Base-by-base conservation (phyloP, 2,888 invertebrate genomes). In the Julus scandinavius region DNA sequence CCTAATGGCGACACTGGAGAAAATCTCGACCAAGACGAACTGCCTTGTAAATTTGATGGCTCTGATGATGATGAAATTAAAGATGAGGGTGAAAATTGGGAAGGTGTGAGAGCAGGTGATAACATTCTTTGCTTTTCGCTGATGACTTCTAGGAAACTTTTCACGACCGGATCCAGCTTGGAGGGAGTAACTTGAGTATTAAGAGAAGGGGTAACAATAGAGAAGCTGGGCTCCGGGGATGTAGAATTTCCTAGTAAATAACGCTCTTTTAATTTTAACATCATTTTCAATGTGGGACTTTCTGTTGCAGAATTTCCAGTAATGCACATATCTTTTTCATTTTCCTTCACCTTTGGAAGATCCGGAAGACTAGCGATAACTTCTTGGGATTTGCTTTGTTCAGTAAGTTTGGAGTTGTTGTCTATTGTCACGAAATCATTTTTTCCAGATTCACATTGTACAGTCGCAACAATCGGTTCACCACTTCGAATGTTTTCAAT, bases 101-200 rank as follows among this genome's bases (percentile, higher is more conserved):
- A 88, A 38, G 88, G 85, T 15, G 88, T 86, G 13, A 86, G 50
- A 13, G 88, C 85, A 5, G 50, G 88, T 92, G 96, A 96, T 80
- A 97, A 92, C 90, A 97, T 93, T 91, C 97, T 97, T 91, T 97
- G 97, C 91, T 97, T 96, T 91, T 97, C 97, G 0, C 96, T 96
- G 89, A 97, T 97, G 90, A 95, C 96, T 58, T 96, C 96, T 90
- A 96, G 95, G 91, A 97, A 95, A 89, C 95, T 96, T 92, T 96
- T 95, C 89, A 97, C 94, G 92, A 96, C 96, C 7, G 96, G 96
- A 91, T 97, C 97, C 72, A 97, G 94, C 89, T 96, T 96, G 0
- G 97, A 88, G 11, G 85, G 85, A 20, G 29, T 87, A 40, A 50
- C 29, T 9, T 49, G 40, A 17, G n/a, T 87, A 41, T 40, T 49